phyloP scores from a whole-genome alignment of 1,140 invertebrate species.

The Drosophila pseudoobscura region DNA sequence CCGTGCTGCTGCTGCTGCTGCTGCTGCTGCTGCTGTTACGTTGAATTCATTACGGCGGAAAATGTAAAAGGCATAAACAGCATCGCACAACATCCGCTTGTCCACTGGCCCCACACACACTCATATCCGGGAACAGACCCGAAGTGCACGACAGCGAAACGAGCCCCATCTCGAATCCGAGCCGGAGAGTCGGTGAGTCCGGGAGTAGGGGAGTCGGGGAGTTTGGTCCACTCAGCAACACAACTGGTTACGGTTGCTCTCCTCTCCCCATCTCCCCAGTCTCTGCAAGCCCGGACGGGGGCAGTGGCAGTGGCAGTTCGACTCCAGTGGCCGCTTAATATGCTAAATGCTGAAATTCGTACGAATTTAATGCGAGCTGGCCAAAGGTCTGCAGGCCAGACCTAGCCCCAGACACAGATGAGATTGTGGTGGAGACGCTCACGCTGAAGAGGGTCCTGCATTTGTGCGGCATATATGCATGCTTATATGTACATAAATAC shows the following conservation, averaged over 20 bases:
- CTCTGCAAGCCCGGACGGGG: too few relatives aligned
- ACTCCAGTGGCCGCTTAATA: slow-evolving; percentile 67
- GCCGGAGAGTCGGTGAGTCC: background rate
- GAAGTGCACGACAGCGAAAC: slow-evolving; percentile 60
- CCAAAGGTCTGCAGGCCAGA: slow-evolving; percentile 46
- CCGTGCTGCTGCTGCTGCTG: background rate
- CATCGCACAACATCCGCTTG: slow-evolving; percentile 78
- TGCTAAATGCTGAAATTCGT: slow-evolving; percentile 73
- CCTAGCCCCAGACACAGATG: background rate
- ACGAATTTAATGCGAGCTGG: slow-evolving; percentile 70
- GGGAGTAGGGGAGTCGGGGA: background rate
- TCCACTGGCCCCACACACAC: slow-evolving; percentile 32
- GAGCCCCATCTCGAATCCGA: slow-evolving; percentile 12
- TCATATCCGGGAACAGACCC: slow-evolving; percentile 5
- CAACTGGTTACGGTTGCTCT: slow-evolving; percentile 21
- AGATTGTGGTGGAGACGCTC: background rate
- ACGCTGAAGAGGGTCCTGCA: too few relatives aligned
- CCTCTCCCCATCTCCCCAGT: background rate
- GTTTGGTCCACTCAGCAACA: slow-evolving; percentile 10
- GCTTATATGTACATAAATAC: too few relatives aligned
- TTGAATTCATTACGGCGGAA: slow-evolving; percentile 80
- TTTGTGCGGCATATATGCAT: too few relatives aligned
- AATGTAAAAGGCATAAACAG: slow-evolving; percentile 81
- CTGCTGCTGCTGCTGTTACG: slow-evolving; percentile 29
- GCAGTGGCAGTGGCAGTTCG: slow-evolving; percentile 13